These are phyloP conservation scores for Tinea pellionella DNA, from an alignment of 2,888 invertebrate genomes.

Conservation along the genomic window DNA sequence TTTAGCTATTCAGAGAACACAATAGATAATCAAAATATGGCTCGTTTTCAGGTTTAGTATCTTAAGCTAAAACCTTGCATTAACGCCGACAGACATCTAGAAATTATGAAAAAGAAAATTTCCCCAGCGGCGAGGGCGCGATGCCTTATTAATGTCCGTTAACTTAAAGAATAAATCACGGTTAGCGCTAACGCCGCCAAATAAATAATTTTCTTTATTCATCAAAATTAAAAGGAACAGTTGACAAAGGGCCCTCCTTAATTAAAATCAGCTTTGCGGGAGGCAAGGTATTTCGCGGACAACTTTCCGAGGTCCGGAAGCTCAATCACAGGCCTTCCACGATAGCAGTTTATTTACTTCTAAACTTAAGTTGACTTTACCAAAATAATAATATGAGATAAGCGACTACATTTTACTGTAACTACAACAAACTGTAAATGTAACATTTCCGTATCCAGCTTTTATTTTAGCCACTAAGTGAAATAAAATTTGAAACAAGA, in stretches of 20 bases:
- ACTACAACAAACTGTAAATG: no score
- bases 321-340: background rate
- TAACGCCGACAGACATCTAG: slow-evolving; percentile 36
- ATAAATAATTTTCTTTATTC: slow-evolving; percentile 68
- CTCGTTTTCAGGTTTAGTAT: background rate
- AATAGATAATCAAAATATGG: background rate
- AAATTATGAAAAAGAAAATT: slow-evolving; percentile 48
- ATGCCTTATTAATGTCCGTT: slow-evolving; percentile 47
- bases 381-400: background rate
- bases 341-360: slow-evolving; percentile 6
- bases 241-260: slow-evolving; percentile 60
- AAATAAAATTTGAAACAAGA: background rate
- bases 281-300: slow-evolving; percentile 11
- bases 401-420: background rate
- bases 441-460: background rate
- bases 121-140: slow-evolving; percentile 32
- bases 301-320: background rate
- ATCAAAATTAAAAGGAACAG: slow-evolving; percentile 66
- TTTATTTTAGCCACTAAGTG: background rate
- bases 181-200: slow-evolving; percentile 55
- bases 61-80: slow-evolving; percentile 17
- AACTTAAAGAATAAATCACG: slow-evolving; percentile 57
- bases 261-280: slow-evolving; percentile 40
- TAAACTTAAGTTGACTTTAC: background rate
- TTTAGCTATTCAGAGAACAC: background rate